Base-by-base conservation (phyloP, 30 jellyfish, hydroid and myxozoan genomes). In the Pseudorhiza aurosa region DNA sequence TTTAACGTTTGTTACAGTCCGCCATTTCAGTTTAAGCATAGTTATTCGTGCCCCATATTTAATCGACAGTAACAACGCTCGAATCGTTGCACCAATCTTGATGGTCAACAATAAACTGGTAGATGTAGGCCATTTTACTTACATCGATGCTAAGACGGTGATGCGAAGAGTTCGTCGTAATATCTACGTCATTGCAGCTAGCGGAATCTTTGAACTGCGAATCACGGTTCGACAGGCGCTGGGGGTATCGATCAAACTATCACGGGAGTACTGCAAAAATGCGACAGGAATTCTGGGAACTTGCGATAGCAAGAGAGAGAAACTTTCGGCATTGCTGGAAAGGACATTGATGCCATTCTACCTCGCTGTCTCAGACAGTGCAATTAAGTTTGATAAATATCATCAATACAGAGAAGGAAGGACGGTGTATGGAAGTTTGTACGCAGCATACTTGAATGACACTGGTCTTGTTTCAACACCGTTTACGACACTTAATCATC, bases 21-120 rank as follows among this genome's bases (percentile, higher is more conserved):
- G 50, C 49, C 44, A 65, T 37, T 21, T 33, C 39, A 36, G 42
- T 30, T 46, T 68, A n/a, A 42, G 31, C 15, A 21, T 81, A 40
- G 85, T 81, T 25, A 24, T 81, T 10, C 84, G 92, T 9, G 85
- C 92, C 1, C 92, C 92, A 6, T 81, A 81, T 31, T 49, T 65
- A 30, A 31, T 67, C 50, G 12, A 51, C 24, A 39, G 37, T 21
- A 12, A 46, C 44, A 10, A 9, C 15, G 47, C 56, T n/a, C 31
- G 57, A 21, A 67, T 56, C 59, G 51, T 53, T 31, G 28, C 83
- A 8, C 85, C 82, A 21, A 19, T 67, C 15, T 45, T 81, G 26
- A 5, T 50, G 33, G 58, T 81, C 53, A 81, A 81, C 37, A 50
- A 73, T 5, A 67, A 19, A 37, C 50, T 36, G 26, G 25, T 47